Conservation (phyloP, 2,888 invertebrate species). For the Eupithecia subfuscata region DNA sequence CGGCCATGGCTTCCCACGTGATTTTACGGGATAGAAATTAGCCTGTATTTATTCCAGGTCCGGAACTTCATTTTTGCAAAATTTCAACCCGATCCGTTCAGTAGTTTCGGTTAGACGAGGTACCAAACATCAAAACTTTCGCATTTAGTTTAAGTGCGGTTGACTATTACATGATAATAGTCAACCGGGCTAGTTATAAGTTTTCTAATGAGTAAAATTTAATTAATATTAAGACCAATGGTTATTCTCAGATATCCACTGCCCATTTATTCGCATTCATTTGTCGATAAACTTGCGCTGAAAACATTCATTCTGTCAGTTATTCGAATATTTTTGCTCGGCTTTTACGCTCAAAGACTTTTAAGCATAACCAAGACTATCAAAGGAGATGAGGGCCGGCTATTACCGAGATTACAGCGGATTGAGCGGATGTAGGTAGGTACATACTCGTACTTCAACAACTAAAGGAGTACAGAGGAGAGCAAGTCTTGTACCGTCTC, state of each 20-base stretch:
- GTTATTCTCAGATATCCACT: background rate
- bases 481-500: background rate
- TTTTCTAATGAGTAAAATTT: background rate
- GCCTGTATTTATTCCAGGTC: no score
- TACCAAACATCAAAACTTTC: no score
- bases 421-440: slow-evolving; percentile 8
- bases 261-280: background rate
- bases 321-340: slow-evolving; percentile 10
- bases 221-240: background rate
- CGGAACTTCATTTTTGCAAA: no score
- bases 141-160: no score
- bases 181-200: background rate
- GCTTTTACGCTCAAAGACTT: slow-evolving; percentile 6
- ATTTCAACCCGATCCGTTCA: no score
- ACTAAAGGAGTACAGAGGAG: slow-evolving; percentile 9
- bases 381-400: slow-evolving; percentile 23
- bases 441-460: slow-evolving; percentile 11
- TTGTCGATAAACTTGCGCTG: background rate
- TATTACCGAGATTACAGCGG: slow-evolving; percentile 20
- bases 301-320: background rate
- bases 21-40: no score
- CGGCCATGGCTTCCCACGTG: background rate
- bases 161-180: no score
- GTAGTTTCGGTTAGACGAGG: no score
- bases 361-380: slow-evolving; percentile 18